Base-by-base conservation (phyloP, 2,113 vertebrate genomes). In the Acanthochromis polyacanthus region DNA sequence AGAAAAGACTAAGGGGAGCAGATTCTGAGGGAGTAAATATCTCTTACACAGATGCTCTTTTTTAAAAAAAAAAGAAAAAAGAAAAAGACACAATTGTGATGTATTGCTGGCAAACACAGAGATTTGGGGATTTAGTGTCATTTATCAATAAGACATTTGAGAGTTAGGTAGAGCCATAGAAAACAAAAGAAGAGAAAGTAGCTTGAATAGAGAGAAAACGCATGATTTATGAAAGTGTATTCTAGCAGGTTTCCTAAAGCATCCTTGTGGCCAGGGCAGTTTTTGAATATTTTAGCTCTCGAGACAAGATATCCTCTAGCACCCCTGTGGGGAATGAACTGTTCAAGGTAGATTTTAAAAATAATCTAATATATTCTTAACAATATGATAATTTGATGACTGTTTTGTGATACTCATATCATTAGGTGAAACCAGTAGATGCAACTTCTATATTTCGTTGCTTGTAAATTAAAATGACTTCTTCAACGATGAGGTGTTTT, bases 91-190 rank as follows among this genome's bases (percentile, higher is more conserved):
- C 43, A 45, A 15, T 19, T 10, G 17, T 63, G 16, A 57, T 57
- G 40, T 17, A 60, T 61, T 46, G 23, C 45, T 57, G 19, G 53
- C 23, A 70, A 68, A 69, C 38, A 73, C 4, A 50, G 58, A 75
- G 32, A 83, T 80, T 53, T 69, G 4, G 51, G 22, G 22, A 46
- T 65, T 69, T 38, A 46, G 76, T 55, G 19, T 56, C 50, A 73
- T 86, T 80, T 64, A 67, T 82, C 71, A 76, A 40, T 50, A 51
- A 68, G 63, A 70, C 59, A 50, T 68, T 64, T 63, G 28, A 45
- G 56, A 25, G 51, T 45, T 50, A 76, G 59, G 43, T 17, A 2
- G 20, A 71, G 70, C 55, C 1, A 30, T 53, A 68, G 15, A 58
- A 67, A 82, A 48, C 5, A 38, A 3, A 32, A n/a, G 4, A 38